phyloP scores from a whole-genome alignment of 2,888 invertebrate species.

The Hydroisotoma schaefferi region DNA sequence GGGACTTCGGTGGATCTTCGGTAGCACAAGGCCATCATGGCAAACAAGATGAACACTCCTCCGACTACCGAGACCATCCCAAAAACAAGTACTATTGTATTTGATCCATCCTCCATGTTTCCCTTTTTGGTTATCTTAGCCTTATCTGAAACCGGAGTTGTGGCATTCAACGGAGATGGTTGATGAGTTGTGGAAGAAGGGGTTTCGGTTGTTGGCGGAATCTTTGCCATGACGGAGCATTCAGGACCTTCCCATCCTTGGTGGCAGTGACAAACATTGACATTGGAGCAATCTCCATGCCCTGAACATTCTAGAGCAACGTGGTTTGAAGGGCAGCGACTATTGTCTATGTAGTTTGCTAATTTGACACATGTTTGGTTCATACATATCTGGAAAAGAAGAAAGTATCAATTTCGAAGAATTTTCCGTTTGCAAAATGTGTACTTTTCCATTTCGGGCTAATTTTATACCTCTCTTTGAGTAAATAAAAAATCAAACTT shows the following conservation, averaged over 20 bases:
- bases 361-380: constrained; percentile 88
- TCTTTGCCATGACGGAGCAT: constrained; percentile 73
- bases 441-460: neutral
- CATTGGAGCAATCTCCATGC: constrained; percentile 89
- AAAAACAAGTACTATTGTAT: constrained; percentile 95
- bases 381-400: constrained; percentile 66
- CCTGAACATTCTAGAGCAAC: constrained; percentile 87
- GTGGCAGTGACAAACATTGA: constrained; percentile 87
- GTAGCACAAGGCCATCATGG: constrained; percentile 98
- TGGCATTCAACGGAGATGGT: constrained; percentile 19
- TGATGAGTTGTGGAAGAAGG: constrained; percentile 48
- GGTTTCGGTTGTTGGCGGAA: constrained; percentile 49
- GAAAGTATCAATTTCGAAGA: constrained; percentile 17
- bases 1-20: constrained; percentile 52
- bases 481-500: constrained; percentile 7
- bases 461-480: neutral
- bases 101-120: constrained; percentile 94
- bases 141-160: constrained; percentile 21
- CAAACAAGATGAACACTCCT: constrained; percentile 98
- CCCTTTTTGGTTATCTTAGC: constrained; percentile 36
- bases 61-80: constrained; percentile 98
- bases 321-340: constrained; percentile 85
- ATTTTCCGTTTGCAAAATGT: constrained; percentile 2
- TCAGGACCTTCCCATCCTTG: constrained; percentile 83
- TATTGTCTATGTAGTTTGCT: constrained; percentile 77